Percentiles rank a stretch among this genome's conserved stretches.
Conservation (phyloP, 2,888 invertebrate species). For the Drosophila setosimentum region DNA sequence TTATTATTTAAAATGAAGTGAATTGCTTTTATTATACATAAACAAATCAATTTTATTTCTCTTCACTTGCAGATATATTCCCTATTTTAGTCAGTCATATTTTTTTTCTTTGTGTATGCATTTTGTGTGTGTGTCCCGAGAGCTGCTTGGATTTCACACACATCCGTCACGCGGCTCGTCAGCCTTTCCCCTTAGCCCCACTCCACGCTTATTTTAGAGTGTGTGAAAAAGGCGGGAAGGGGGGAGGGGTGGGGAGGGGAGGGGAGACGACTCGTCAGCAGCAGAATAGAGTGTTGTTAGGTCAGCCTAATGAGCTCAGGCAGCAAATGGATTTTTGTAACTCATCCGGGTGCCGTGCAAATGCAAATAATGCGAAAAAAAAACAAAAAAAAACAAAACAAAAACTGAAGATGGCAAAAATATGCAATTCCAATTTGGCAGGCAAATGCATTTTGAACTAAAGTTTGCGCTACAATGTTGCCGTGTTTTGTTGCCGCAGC, state of each 20-base stretch:
- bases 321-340: constrained; percentile 78
- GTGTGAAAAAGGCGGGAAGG: constrained; percentile 7
- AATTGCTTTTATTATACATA: not conserved
- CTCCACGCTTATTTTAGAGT: not conserved
- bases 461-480: constrained; percentile 63
- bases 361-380: constrained; percentile 43
- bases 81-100: not conserved
- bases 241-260: not conserved
- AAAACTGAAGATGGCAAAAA: constrained; percentile 45
- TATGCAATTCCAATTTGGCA: constrained; percentile 66
- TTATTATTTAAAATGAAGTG: not conserved
- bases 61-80: not conserved
- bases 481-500: constrained; percentile 70
- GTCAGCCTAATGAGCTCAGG: constrained; percentile 70
- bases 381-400: constrained; percentile 74
- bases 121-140: constrained; percentile 17
- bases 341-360: constrained; percentile 63
- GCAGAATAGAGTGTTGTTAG: constrained; percentile 21
- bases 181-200: constrained; percentile 16
- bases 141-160: constrained; percentile 58
- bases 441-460: constrained; percentile 67
- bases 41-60: not conserved
- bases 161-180: constrained; percentile 57
- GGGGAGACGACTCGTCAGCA: constrained; percentile 25
- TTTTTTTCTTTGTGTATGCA: not conserved